Conservation (phyloP, 2,113 vertebrate genomes). For the Nyctibius bracteatus region DNA sequence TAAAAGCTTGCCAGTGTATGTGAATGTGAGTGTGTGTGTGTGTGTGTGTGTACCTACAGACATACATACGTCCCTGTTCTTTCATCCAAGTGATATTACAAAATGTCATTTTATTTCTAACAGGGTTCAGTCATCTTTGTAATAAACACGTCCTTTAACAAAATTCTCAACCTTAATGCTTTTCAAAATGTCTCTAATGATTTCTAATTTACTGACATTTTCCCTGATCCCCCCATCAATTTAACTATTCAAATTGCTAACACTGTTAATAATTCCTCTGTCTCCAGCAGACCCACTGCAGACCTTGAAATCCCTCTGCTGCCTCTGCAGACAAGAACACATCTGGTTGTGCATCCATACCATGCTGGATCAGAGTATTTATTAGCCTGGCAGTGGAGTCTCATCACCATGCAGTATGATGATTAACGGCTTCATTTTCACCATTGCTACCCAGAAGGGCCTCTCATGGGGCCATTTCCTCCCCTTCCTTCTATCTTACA, state of each 20-base stretch:
- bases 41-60: neutral
- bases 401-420: neutral
- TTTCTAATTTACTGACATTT: slow-evolving; percentile 49
- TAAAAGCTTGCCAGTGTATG: neutral
- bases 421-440: slow-evolving; percentile 45
- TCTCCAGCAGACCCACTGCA: slow-evolving; percentile 13
- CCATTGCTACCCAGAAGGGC: slow-evolving; percentile 3
- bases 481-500: neutral
- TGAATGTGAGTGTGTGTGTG: neutral
- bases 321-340: slow-evolving; percentile 37
- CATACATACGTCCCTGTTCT: neutral
- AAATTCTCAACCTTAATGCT: slow-evolving; percentile 21
- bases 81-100: neutral
- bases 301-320: slow-evolving; percentile 43
- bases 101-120: neutral
- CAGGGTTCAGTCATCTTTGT: slow-evolving; percentile 5
- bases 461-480: neutral
- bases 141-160: slow-evolving; percentile 42
- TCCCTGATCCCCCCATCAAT: slow-evolving; percentile 46
- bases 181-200: slow-evolving; percentile 13
- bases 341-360: slow-evolving; percentile 16
- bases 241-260: slow-evolving; percentile 54
- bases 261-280: slow-evolving; percentile 20
- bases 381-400: neutral
- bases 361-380: neutral